These are phyloP conservation scores for Ormia ochracea DNA, from an alignment of 2,888 invertebrate genomes.

Conservation along the genomic window DNA sequence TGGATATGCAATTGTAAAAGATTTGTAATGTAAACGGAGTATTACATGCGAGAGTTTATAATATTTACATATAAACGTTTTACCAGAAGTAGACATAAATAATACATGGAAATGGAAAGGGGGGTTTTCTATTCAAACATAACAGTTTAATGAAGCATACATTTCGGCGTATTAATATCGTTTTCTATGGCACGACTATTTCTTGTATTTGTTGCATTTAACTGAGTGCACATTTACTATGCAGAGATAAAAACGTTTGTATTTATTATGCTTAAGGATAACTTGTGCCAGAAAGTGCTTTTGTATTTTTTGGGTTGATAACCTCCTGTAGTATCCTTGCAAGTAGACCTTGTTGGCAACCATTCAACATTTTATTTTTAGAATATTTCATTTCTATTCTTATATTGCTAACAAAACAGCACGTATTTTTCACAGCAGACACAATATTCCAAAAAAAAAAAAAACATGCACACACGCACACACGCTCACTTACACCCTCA, in stretches of 20 bases:
- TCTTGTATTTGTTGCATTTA: slow-evolving; percentile 3
- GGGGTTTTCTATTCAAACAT: slow-evolving; percentile 20
- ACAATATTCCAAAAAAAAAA: slow-evolving; percentile 27
- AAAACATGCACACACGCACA: not conserved
- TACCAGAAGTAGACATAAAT: not conserved
- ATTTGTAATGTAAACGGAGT: slow-evolving; percentile 36
- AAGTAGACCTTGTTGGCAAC: slow-evolving; percentile 65
- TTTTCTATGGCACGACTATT: not conserved
- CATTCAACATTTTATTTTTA: slow-evolving; percentile 57
- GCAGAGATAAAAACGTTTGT: not conserved
- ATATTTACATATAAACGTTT: not conserved
- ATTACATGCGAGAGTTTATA: not conserved
- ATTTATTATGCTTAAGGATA: slow-evolving; percentile 30
- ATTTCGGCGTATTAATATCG: slow-evolving; percentile 43
- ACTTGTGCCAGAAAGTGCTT: slow-evolving; percentile 29
- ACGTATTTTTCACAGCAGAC: slow-evolving; percentile 51
- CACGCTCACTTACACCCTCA: too few relatives aligned
- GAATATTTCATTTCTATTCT: slow-evolving; percentile 14
- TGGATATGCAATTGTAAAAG: slow-evolving; percentile 16
- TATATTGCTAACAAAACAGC: slow-evolving; percentile 44
- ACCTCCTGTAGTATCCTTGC: slow-evolving; percentile 60
- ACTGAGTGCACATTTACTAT: not conserved
- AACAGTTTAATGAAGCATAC: slow-evolving; percentile 57
- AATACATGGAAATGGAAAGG: slow-evolving; percentile 2
- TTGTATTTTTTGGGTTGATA: slow-evolving; percentile 59